Conservation (phyloP, 1,140 invertebrate species). For the Heliconius melpomene region DNA sequence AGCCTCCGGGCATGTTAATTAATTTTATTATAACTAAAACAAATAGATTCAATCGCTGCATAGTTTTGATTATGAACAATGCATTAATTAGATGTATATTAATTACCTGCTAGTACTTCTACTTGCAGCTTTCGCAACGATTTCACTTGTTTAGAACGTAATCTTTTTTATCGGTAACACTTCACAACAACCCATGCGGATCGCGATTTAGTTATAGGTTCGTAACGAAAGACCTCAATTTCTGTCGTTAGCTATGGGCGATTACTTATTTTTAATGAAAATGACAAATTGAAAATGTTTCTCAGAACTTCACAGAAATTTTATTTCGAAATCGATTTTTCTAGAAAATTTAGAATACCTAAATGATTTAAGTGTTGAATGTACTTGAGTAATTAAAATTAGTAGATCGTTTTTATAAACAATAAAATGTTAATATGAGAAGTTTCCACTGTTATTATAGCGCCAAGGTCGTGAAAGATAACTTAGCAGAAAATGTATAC, state of each 20-base stretch:
- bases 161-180: conserved; percentile 10
- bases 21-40: background rate
- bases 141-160: conserved; percentile 7
- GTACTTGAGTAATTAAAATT: background rate
- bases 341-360: conserved; percentile 30
- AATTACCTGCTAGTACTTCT: background rate
- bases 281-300: background rate
- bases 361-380: background rate
- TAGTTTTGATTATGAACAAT: background rate
- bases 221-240: conserved; percentile 22
- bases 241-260: background rate
- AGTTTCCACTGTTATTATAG: background rate
- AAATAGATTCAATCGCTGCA: background rate
- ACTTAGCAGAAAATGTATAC: background rate
- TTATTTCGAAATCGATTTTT: conserved; percentile 6
- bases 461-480: conserved; percentile 10
- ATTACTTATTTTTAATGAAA: conserved; percentile 12
- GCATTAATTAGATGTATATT: conserved; percentile 8
- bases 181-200: conserved; percentile 4
- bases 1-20: too few relatives aligned
- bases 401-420: background rate
- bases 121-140: conserved; percentile 5
- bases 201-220: conserved; percentile 25
- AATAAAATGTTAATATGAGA: background rate
- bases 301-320: background rate